Conservation (phyloP, 2,797 vertebrate species). For the Chromis chromis region DNA sequence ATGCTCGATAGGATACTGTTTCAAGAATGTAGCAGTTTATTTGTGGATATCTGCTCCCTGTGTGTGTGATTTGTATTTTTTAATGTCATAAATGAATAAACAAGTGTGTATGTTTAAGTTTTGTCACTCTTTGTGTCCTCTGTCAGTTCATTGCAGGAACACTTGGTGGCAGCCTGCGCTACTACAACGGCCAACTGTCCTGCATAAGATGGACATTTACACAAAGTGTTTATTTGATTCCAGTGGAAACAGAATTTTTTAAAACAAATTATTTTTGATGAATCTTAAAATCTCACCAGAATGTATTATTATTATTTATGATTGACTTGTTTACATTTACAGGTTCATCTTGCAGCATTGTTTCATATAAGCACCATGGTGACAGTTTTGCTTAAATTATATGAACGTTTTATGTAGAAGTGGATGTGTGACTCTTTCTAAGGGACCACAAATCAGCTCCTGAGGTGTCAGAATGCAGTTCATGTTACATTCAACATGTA, state of each 20-base stretch:
- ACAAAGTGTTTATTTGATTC: neutral
- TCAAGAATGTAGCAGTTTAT: constrained; percentile 48
- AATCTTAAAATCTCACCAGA: neutral
- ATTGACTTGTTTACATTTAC: neutral
- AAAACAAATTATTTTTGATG: neutral
- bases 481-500: neutral
- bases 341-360: neutral
- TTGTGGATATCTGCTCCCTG: constrained; percentile 35
- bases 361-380: neutral
- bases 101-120: constrained; percentile 21
- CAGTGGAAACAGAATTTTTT: neutral
- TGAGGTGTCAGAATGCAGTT: neutral
- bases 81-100: constrained; percentile 59
- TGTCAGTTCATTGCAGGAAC: constrained; percentile 38
- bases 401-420: neutral
- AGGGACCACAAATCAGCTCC: neutral
- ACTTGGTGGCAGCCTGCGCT: constrained; percentile 55
- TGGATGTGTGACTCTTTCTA: neutral
- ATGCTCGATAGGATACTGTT: constrained; percentile 36
- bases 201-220: neutral
- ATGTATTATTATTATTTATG: neutral
- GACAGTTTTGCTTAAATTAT: neutral
- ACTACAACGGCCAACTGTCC: neutral
- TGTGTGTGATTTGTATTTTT: constrained; percentile 57
- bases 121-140: neutral